Conservation (phyloP, 1,140 invertebrate genomes). For the Mamestra configurata region DNA sequence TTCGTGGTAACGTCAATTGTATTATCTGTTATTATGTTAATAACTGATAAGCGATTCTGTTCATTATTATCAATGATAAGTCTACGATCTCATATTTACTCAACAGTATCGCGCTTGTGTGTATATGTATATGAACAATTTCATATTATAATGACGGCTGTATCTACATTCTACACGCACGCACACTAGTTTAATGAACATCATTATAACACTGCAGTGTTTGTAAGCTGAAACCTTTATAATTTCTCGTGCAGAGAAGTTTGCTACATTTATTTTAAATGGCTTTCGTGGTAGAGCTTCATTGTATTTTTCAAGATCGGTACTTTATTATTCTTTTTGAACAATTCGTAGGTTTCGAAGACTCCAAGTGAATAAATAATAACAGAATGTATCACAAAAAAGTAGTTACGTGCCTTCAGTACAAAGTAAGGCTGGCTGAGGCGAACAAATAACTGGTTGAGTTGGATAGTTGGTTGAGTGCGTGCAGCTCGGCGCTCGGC, state of each 20-base stretch:
- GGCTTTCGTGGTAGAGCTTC: conserved; percentile 1
- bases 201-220: conserved; percentile 34
- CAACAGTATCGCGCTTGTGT: conserved; percentile 34
- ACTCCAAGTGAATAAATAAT: conserved; percentile 47
- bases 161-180: conserved; percentile 45
- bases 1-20: conserved; percentile 24
- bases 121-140: conserved; percentile 30
- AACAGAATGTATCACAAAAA: conserved; percentile 50
- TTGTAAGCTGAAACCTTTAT: conserved; percentile 44
- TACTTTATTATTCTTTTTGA: conserved; percentile 42
- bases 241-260: conserved; percentile 23
- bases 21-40: conserved; percentile 39
- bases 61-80: conserved; percentile 53
- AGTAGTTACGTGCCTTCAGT: conserved; percentile 49
- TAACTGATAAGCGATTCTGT: conserved; percentile 44
- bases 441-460: conserved; percentile 78
- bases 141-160: conserved; percentile 33
- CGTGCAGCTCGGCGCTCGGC: conserved; percentile 72
- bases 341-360: conserved; percentile 43
- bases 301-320: conserved; percentile 13
- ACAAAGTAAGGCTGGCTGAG: conserved; percentile 52
- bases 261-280: conserved; percentile 17
- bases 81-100: conserved; percentile 44
- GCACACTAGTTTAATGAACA: conserved; percentile 20
- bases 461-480: conserved; percentile 75